A percentile compares a stretch with the other conserved stretches of the same genome.
Conservation (phyloP, 2,888 invertebrate species). For the Exocentrus adspersus region DNA sequence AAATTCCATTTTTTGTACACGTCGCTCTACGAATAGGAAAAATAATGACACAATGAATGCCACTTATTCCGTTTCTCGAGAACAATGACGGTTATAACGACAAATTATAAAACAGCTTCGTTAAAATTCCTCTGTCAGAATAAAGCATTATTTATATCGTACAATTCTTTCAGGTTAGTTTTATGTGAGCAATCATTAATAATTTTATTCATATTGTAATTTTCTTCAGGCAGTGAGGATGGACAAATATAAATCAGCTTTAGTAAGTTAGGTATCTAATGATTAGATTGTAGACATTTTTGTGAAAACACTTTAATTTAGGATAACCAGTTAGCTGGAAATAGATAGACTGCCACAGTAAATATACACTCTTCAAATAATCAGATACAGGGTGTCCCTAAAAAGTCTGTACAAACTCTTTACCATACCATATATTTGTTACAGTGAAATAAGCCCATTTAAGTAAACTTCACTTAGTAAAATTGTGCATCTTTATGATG, state of each 20-base stretch:
- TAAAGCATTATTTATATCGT: constrained; percentile 56
- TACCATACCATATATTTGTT: too few species aligned
- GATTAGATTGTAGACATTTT: not conserved
- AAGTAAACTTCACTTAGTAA: too few species aligned
- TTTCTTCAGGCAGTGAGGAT: constrained; percentile 48
- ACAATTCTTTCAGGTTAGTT: constrained; percentile 47
- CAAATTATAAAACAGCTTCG: constrained; percentile 60
- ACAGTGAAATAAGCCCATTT: too few species aligned
- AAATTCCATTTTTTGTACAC: constrained; percentile 31
- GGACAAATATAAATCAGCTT: constrained; percentile 27
- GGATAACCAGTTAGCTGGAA: too few species aligned
- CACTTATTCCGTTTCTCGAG: constrained; percentile 50
- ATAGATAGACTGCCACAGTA: too few species aligned
- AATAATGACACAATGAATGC: constrained; percentile 51
- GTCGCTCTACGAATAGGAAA: constrained; percentile 32
- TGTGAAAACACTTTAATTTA: not conserved
- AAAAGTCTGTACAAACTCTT: too few species aligned
- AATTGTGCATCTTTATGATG: too few species aligned
- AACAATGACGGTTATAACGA: constrained; percentile 59
- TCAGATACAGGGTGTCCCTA: too few species aligned
- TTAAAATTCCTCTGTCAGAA: constrained; percentile 59
- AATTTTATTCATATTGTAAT: constrained; percentile 50
- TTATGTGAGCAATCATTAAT: constrained; percentile 50
- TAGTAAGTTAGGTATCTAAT: too few species aligned
- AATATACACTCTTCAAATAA: too few species aligned